phyloP scores from a whole-genome alignment of 2,797 vertebrate genomes.

The Rhyacichthys aspro region DNA sequence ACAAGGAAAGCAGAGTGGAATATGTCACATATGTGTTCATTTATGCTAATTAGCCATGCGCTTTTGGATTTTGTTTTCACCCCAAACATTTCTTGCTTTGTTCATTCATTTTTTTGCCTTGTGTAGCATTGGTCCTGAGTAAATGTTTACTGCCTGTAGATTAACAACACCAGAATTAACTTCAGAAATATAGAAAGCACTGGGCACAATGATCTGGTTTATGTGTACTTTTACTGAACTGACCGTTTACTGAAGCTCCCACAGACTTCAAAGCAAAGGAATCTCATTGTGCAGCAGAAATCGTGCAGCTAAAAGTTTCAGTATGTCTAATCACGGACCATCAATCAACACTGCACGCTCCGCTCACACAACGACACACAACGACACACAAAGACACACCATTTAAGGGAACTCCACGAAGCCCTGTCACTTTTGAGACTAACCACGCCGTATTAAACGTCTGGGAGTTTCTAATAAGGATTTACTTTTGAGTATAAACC shows the following conservation, averaged over 20 bases:
- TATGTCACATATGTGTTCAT: too few relatives aligned
- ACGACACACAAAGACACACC: background rate
- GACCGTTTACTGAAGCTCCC: background rate
- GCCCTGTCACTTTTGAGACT: constrained; percentile 9
- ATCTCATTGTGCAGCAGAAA: background rate
- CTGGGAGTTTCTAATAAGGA: constrained; percentile 3
- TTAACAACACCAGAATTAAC: background rate
- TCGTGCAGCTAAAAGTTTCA: background rate
- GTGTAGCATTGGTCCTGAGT: too few relatives aligned
- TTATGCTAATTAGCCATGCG: too few relatives aligned
- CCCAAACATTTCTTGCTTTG: too few relatives aligned
- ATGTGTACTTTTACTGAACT: background rate
- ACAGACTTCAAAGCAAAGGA: background rate
- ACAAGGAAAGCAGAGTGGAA: too few relatives aligned
- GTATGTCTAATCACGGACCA: constrained; percentile 7
- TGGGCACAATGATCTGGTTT: background rate
- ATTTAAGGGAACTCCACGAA: constrained; percentile 12
- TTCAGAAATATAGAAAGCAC: background rate
- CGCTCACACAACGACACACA: constrained; percentile 11
- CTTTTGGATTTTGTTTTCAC: too few relatives aligned
- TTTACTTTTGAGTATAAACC: constrained; percentile 19
- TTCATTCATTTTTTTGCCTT: too few relatives aligned
- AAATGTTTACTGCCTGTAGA: background rate
- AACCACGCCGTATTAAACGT: constrained; percentile 11
- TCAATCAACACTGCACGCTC: constrained; percentile 8